Percentiles rank a stretch among this genome's conserved stretches.
phyloP scores from a whole-genome alignment of 2,113 vertebrate genomes.

The Carettochelys insculpta region DNA sequence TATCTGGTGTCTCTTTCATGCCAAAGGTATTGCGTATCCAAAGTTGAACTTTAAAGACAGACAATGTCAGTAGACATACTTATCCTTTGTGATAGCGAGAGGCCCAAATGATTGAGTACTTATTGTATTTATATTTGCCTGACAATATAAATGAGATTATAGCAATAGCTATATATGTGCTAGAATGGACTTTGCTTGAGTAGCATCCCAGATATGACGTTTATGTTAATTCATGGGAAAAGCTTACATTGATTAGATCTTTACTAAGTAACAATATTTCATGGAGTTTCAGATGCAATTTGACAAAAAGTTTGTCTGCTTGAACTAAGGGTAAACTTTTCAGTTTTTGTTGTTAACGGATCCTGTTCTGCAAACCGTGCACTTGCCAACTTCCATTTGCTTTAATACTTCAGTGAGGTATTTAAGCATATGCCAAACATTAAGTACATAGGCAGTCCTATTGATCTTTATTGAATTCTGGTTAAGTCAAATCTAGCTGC shows the following conservation, averaged over 20 bases:
- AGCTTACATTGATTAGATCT: background rate
- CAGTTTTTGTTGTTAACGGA: background rate
- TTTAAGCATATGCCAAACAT: background rate
- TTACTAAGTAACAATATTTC: rapidly evolving
- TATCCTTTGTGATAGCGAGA: background rate
- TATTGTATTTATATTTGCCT: background rate
- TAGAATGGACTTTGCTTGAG: background rate
- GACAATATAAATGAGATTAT: background rate
- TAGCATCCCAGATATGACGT: background rate
- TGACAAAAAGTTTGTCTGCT: background rate
- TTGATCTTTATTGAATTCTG: background rate
- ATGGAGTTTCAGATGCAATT: background rate
- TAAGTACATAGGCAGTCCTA: background rate
- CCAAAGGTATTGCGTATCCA: background rate
- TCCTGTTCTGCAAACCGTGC: background rate
- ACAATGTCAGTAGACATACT: background rate
- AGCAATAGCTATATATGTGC: background rate
- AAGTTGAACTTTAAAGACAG: background rate
- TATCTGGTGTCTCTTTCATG: background rate
- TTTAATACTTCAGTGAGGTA: rapidly evolving
- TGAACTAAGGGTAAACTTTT: background rate
- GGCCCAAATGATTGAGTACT: background rate
- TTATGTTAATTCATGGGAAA: background rate
- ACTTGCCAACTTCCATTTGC: background rate
- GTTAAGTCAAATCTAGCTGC: background rate